Conservation (phyloP, 2,797 vertebrate genomes). For the Danio tinwini region DNA sequence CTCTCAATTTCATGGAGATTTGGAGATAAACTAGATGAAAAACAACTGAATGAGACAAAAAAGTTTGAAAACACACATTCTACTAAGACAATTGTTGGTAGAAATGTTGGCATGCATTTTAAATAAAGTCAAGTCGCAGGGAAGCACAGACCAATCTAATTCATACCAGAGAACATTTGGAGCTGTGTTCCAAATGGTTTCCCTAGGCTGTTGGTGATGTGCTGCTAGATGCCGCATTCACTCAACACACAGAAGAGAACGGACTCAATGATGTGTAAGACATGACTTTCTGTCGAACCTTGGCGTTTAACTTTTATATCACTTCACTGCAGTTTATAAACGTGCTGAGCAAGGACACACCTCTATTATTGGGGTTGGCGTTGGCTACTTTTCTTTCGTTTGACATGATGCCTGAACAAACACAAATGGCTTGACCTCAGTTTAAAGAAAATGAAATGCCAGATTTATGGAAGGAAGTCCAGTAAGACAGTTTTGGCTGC, state of each 20-base stretch:
- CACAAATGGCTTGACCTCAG: constrained; percentile 66
- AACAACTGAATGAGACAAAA: constrained; percentile 36
- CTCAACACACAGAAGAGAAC: constrained; percentile 22
- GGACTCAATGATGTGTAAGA: constrained; percentile 1
- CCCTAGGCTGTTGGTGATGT: constrained; percentile 31
- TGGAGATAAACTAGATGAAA: constrained; percentile 59
- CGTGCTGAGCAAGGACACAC: neutral
- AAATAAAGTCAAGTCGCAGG: constrained; percentile 68
- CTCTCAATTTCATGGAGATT: constrained; percentile 53
- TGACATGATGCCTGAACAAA: constrained; percentile 50
- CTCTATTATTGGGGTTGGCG: neutral
- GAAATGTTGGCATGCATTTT: constrained; percentile 63
- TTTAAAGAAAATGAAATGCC: constrained; percentile 66
- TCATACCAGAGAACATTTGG: constrained; percentile 56
- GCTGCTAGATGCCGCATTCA: constrained; percentile 49
- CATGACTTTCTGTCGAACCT: constrained; percentile 35
- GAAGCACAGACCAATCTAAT: constrained; percentile 50
- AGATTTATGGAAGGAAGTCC: constrained; percentile 72
- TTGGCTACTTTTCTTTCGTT: neutral
- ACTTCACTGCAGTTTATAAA: constrained; percentile 11
- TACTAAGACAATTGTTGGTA: constrained; percentile 62
- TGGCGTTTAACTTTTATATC: neutral
- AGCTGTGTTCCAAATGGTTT: constrained; percentile 55
- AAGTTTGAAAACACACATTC: constrained; percentile 40
- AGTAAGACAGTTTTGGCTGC: constrained; percentile 62